Evolutionary conservation across 1,140 invertebrate genomes (phyloP), one percentile per base, ranked within the genome.

Genomic region (Marisa cornuarietis): DNA sequence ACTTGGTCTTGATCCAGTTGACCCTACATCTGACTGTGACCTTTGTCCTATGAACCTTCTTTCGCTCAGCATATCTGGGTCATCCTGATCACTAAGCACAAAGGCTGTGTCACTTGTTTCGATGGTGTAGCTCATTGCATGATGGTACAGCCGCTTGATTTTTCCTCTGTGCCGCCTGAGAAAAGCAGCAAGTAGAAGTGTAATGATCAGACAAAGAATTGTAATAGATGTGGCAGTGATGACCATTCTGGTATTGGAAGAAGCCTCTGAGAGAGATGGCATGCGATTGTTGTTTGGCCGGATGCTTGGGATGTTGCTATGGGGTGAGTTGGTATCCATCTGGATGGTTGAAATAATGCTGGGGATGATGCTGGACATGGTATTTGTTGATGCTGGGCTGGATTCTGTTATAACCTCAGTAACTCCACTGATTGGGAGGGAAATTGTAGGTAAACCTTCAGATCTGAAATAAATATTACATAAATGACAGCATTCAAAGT

Each of bases 1-100:
- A 18, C 76, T 77, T n/a, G 83, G 80, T 52, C 68, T 62, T 22
- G 84, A 85, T 31, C 81, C 81, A 31, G 80, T 81, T 6, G 83
- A 86, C 11, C 83, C 82, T 14, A 81, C 69, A 26, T 84, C 83
- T n/a, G 81, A 83, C 22, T 83, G 71, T 71, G 80, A 79, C 78
- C 77, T 71, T 74, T 22, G 61, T 31, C 65, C 79, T 62, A 61
- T n/a, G 20, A 24, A 24, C 11, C 51, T 51, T n/a, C 71, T 61
- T 63, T 79, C 69, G 16, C 72, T 24, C 51, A 75, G 22, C 63
- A 69, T 61, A 42, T 79, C 76, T 9, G 76, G 54, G n/a, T 82
- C 81, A 66, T 82, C 81, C 72, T 79, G 75, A 31, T 76, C 63
- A 24, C 54, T 63, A 31, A 65, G 62, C 52, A 63, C 73, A 14